Conservation (phyloP, 2,888 invertebrate genomes). For the Carpatolechia fugitivella region DNA sequence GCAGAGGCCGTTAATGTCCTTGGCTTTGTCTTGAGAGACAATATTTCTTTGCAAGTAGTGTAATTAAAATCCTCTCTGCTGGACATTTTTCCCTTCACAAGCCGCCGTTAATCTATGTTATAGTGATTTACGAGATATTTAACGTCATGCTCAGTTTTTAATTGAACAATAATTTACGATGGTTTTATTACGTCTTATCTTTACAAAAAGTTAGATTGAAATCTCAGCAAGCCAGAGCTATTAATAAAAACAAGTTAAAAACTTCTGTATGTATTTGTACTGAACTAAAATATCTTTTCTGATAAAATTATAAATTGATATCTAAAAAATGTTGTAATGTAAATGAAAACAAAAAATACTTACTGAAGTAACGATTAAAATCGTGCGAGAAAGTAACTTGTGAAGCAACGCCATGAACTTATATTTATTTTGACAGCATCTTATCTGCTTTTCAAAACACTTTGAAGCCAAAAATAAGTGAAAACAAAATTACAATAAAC, state of each 20-base stretch:
- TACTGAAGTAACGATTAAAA: too few species aligned
- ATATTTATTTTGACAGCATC: too few species aligned
- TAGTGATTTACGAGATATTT: conserved; percentile 11
- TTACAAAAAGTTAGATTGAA: not conserved
- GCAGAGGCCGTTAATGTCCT: conserved; percentile 62
- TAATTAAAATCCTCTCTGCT: conserved; percentile 57
- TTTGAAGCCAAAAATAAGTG: not conserved
- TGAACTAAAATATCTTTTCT: too few species aligned
- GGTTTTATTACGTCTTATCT: not conserved
- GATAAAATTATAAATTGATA: too few species aligned
- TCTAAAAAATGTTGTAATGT: too few species aligned
- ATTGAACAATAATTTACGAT: conserved; percentile 8
- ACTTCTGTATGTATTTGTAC: too few species aligned
- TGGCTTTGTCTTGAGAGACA: conserved; percentile 61
- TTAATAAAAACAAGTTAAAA: not conserved
- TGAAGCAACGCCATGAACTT: too few species aligned
- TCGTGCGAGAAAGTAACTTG: too few species aligned
- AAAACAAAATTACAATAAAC: conserved; percentile 4
- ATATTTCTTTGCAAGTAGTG: conserved; percentile 65
- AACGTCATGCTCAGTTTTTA: conserved; percentile 10
- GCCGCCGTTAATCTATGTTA: conserved; percentile 11
- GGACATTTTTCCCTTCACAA: conserved; percentile 14
- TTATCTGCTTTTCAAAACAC: not conserved
- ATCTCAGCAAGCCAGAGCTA: too few species aligned
- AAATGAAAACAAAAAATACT: too few species aligned